A percentile compares a stretch with the other conserved stretches of the same genome.
These are phyloP conservation scores for Apamea crenata DNA, from an alignment of 2,888 invertebrate genomes.

Conservation along the genomic window DNA sequence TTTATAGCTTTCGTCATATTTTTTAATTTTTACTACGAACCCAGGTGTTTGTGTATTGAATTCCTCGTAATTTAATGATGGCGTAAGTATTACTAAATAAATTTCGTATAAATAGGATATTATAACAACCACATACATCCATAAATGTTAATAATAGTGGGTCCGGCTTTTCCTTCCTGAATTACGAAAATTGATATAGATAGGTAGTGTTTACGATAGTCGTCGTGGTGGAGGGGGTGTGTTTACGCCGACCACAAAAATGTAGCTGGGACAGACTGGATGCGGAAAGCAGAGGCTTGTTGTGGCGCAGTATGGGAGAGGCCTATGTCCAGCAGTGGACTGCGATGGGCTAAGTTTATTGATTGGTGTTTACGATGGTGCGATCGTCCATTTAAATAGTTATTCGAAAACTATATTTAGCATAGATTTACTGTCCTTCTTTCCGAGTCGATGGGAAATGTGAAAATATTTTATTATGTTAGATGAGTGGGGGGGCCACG, in stretches of 20 bases:
- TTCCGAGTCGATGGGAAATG: neutral
- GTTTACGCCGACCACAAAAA: no score
- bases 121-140: neutral
- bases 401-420: neutral
- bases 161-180: neutral
- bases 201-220: neutral
- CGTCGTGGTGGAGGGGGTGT: no score
- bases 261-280: no score
- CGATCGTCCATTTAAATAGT: neutral
- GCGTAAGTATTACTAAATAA: neutral
- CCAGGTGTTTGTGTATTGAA: neutral
- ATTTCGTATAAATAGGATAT: neutral
- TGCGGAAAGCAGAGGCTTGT: no score
- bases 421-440: neutral
- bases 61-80: slow-evolving; percentile 11
- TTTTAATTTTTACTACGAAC: slow-evolving; percentile 5
- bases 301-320: no score
- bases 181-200: neutral
- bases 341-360: neutral
- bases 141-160: neutral
- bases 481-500: neutral
- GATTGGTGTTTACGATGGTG: neutral
- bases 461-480: neutral
- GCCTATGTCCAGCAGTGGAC: no score
- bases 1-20: slow-evolving; percentile 4